Percentiles rank a stretch among this genome's conserved stretches.
Evolutionary conservation across 2,797 vertebrate genomes (phyloP).

Genomic region (Podarcis lilfordi): DNA sequence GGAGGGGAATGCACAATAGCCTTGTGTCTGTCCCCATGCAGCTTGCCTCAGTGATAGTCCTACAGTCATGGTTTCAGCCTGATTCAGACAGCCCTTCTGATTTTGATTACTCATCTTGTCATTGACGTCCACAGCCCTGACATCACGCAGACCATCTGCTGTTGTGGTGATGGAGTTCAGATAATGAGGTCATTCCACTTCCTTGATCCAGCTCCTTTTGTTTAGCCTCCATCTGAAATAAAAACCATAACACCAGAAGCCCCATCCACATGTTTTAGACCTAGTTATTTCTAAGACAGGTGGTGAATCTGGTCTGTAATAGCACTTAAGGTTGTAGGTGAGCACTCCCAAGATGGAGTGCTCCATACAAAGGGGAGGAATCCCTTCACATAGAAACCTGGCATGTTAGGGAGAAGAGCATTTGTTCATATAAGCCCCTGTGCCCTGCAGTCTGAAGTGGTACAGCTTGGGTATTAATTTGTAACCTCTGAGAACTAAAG

Average conservation of each 20-base stretch:
- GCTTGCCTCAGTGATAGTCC: constrained; percentile 32
- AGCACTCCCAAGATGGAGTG: background rate
- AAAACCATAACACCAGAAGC: background rate
- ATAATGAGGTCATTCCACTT: constrained; percentile 15
- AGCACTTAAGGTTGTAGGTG: background rate
- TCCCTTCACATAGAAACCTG: background rate
- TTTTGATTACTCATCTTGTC: constrained; percentile 59
- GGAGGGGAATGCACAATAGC: constrained; percentile 54
- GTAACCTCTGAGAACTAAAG: background rate
- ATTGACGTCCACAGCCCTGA: constrained; percentile 32
- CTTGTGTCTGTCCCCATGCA: constrained; percentile 56
- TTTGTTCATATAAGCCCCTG: background rate
- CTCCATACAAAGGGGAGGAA: background rate
- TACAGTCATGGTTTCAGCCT: constrained; percentile 45
- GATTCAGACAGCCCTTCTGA: constrained; percentile 45
- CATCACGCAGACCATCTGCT: constrained; percentile 56
- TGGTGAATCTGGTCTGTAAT: background rate
- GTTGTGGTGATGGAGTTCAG: constrained; percentile 30
- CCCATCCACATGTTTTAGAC: background rate
- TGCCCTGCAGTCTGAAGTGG: background rate
- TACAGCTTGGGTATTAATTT: background rate
- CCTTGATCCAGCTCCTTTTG: background rate
- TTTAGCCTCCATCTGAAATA: background rate
- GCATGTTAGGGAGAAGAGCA: background rate
- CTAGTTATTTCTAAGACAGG: background rate